Evolutionary conservation across 1,140 invertebrate species (phyloP).

Genomic region (Phymastichus coffea): DNA sequence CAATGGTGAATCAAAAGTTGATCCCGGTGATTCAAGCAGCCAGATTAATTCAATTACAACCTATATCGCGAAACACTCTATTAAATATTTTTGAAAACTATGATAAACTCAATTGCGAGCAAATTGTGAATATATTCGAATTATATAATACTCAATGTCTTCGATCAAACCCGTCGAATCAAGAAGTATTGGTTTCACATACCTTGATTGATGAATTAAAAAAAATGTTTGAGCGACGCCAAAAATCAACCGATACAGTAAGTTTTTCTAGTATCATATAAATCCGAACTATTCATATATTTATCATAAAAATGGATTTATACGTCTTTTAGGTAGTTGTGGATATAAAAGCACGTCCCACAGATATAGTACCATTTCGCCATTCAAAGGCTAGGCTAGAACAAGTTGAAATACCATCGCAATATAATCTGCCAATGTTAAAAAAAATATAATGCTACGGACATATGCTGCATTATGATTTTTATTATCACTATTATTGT

Average conservation of each 20-base stretch:
- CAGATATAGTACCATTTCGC: slow-evolving; percentile 84
- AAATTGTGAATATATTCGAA: slow-evolving; percentile 83
- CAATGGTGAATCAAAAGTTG: slow-evolving; percentile 64
- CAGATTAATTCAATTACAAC: slow-evolving; percentile 85
- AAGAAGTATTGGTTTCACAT: too few relatives aligned
- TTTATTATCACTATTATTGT: too few relatives aligned
- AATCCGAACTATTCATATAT: too few relatives aligned
- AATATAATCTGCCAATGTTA: slow-evolving; percentile 67
- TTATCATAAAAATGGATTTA: too few relatives aligned
- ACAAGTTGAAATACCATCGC: slow-evolving; percentile 83
- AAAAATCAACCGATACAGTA: too few relatives aligned
- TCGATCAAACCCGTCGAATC: too few relatives aligned
- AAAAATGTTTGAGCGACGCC: too few relatives aligned
- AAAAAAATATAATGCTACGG: slow-evolving; percentile 69
- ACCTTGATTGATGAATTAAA: too few relatives aligned
- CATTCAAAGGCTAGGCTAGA: slow-evolving; percentile 85
- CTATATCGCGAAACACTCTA: slow-evolving; percentile 84
- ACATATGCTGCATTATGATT: too few relatives aligned
- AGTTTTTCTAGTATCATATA: too few relatives aligned
- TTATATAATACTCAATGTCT: too few relatives aligned
- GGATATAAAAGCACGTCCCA: slow-evolving; percentile 85
- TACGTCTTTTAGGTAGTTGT: slow-evolving; percentile 79
- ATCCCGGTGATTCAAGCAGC: slow-evolving; percentile 93
- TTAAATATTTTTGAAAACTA: slow-evolving; percentile 90
- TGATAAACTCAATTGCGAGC: slow-evolving; percentile 78